These are phyloP conservation scores for Synaphobranchus kaupii DNA, from an alignment of 2,797 vertebrate genomes.

Conservation along the genomic window DNA sequence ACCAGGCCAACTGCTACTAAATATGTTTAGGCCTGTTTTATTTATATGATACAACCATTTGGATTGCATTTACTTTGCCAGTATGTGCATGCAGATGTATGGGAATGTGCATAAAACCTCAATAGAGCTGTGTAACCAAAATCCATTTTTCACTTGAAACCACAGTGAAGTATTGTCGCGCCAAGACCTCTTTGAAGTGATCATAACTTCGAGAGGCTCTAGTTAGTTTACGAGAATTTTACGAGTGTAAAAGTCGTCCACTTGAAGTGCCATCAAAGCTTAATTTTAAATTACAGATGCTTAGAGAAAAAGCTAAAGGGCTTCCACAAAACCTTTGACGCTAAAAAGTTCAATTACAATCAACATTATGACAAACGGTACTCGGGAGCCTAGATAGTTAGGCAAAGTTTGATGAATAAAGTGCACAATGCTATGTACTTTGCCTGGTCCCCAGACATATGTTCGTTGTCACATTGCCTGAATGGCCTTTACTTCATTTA, in stretches of 20 bases:
- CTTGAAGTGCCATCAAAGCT: conserved; percentile 35
- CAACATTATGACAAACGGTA: conserved; percentile 26
- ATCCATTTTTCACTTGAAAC: conserved; percentile 28
- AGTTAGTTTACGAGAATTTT: conserved; percentile 24
- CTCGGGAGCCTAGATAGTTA: background rate
- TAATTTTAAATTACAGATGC: conserved; percentile 40
- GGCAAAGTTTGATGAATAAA: background rate
- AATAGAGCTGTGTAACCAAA: background rate
- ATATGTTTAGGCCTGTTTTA: background rate
- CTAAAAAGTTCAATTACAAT: background rate
- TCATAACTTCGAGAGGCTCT: conserved; percentile 41
- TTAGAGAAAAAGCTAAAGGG: conserved; percentile 23
- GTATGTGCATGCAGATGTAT: background rate
- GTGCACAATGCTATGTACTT: background rate
- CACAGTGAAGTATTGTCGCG: conserved; percentile 33
- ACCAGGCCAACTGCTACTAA: background rate
- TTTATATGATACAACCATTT: background rate
- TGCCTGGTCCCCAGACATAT: background rate
- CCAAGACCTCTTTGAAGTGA: conserved; percentile 48
- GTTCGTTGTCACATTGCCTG: background rate
- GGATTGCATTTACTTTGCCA: background rate
- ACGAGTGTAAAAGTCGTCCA: conserved; percentile 31
- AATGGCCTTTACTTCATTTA: background rate
- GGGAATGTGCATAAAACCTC: background rate
- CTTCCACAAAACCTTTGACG: background rate